Evolutionary conservation across 1,140 invertebrate genomes (phyloP), one percentile per base, ranked within the genome.

Genomic region (Drosophila oshimai): DNA sequence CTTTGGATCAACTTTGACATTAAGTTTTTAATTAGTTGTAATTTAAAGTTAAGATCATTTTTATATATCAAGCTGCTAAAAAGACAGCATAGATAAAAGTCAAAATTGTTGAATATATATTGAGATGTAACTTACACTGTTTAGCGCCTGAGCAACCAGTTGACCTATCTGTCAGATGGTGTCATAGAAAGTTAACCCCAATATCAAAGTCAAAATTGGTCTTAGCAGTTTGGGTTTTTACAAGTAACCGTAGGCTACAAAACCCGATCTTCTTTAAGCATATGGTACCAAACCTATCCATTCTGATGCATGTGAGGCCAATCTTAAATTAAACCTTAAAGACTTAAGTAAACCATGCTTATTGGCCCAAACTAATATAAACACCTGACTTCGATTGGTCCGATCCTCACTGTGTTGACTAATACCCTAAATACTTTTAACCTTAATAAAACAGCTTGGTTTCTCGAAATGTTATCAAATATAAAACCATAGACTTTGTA

Each of bases 21-120:
- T 81, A 81, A 81, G 77, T 81, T 81, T 81, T 75, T 72, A 81
- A 81, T 75, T 81, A 81, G 77, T 75, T 37, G 28, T 77, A 76
- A 75, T 18, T 50, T 39, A 36, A 34, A 54, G 34, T 54, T 79
- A 80, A 80, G 77, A 65, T 80, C 44, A 70, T 60, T 74, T 79
- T 80, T 80, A 28, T 24, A 74, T 70, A 80, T 75, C 70, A 74
- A 65, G 47, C 15, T 45, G 42, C 9, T 6, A 15, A 20, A 42
- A 33, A 31, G 17, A 31, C 17, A 34, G 46, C 17, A 46, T 10
- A 15, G 4, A 47, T 29, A 12, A 58, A 54, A 20, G 17, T 39
- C 36, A 39, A 42, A 29, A 50, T 31, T 41, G 51, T 58, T 45
- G 18, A 34, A 36, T 15, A 24, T 22, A 15, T 15, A 57, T 50